Evolutionary conservation across 2,888 invertebrate genomes (phyloP).

Genomic region (Steromphala cineraria): DNA sequence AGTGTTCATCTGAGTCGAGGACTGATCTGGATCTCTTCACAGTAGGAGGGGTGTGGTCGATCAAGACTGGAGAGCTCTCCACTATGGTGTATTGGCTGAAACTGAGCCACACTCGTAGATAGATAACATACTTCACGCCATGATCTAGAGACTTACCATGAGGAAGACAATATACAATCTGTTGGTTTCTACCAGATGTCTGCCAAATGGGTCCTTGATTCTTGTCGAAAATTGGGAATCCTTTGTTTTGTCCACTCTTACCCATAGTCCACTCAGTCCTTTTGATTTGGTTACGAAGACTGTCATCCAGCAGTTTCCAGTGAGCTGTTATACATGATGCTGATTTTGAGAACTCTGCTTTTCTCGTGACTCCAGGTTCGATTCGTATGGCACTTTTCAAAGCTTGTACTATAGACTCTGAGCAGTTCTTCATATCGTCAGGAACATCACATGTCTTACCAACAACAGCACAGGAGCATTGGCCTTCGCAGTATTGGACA

Average conservation of each 20-base stretch:
- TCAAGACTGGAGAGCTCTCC: not conserved
- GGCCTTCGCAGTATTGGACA: slow-evolving; percentile 8
- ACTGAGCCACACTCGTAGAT: slow-evolving; percentile 2
- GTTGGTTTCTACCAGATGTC: slow-evolving; percentile 34
- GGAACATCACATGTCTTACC: not conserved
- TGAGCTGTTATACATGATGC: not conserved
- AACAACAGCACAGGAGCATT: slow-evolving; percentile 23
- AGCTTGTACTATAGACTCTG: too few relatives aligned
- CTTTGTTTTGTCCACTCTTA: slow-evolving; percentile 26
- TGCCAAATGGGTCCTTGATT: slow-evolving; percentile 36
- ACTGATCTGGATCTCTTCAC: not conserved
- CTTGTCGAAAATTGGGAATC: slow-evolving; percentile 38
- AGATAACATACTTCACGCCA: slow-evolving; percentile 3
- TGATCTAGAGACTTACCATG: slow-evolving; percentile 19
- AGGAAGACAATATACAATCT: slow-evolving; percentile 38
- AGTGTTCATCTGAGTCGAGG: not conserved
- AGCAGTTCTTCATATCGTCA: not conserved
- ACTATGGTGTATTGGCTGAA: not conserved
- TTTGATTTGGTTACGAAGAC: not conserved
- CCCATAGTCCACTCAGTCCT: slow-evolving; percentile 49
- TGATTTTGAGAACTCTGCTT: not conserved
- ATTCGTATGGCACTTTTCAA: too few relatives aligned
- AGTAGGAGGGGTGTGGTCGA: slow-evolving; percentile 18
- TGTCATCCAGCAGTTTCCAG: not conserved
- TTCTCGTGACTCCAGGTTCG: not conserved